Conservation (phyloP, 2,113 vertebrate genomes). For the Tamias sibiricus region DNA sequence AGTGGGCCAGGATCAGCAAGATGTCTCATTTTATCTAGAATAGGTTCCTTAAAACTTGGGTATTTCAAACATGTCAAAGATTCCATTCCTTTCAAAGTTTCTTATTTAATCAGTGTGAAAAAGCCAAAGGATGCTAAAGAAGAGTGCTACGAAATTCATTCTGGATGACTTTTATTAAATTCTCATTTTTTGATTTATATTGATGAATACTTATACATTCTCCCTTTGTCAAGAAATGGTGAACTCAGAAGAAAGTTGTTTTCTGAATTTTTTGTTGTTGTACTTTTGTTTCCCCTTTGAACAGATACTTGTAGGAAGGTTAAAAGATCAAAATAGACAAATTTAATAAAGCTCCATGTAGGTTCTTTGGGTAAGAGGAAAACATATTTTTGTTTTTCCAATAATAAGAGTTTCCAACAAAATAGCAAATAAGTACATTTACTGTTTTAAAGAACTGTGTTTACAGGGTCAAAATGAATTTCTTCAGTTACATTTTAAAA, state of each 20-base stretch:
- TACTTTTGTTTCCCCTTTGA: background rate
- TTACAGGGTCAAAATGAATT: constrained; percentile 28
- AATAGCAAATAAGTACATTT: background rate
- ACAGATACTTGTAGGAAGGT: background rate
- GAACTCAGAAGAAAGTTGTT: constrained; percentile 16
- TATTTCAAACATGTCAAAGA: constrained; percentile 58
- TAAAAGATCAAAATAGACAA: background rate
- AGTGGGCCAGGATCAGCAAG: constrained; percentile 64
- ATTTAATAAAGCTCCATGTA: background rate
- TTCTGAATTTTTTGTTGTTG: background rate
- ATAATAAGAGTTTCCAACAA: background rate
- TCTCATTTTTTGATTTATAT: background rate
- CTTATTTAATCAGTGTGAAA: constrained; percentile 65
- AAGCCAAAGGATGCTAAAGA: background rate
- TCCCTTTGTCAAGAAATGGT: constrained; percentile 19
- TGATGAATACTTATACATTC: background rate
- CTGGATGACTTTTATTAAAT: constrained; percentile 56
- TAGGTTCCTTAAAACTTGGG: constrained; percentile 58
- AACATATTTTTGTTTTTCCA: background rate
- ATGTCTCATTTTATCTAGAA: constrained; percentile 71
- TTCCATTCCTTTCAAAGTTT: constrained; percentile 14
- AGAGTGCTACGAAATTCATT: background rate
- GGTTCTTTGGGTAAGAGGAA: background rate
- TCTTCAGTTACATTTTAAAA: constrained; percentile 3
- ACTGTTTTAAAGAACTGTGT: background rate